These are phyloP conservation scores for Drosophila parvula DNA, from an alignment of 1,140 invertebrate species.

Conservation along the genomic window DNA sequence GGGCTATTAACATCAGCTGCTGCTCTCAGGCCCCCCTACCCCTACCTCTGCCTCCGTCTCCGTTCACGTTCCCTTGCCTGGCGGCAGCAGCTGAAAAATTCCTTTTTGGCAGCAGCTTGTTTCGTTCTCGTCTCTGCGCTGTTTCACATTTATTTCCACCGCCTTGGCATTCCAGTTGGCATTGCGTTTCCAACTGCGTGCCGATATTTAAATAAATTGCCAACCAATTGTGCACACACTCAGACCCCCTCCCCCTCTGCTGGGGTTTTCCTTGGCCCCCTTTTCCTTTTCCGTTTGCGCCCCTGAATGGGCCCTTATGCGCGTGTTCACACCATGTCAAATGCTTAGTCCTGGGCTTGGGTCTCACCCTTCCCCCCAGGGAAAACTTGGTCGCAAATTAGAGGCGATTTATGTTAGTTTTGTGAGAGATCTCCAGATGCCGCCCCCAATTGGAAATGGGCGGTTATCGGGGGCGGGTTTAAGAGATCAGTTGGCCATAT, in stretches of 20 bases:
- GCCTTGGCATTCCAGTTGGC: conserved; percentile 77
- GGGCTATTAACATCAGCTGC: conserved; percentile 82
- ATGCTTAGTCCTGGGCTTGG: conserved; percentile 48
- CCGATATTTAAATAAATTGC: conserved; percentile 82
- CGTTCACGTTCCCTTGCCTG: not conserved
- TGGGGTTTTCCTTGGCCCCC: conserved; percentile 33
- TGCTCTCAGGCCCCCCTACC: conserved; percentile 49
- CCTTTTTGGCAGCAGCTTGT: conserved; percentile 72
- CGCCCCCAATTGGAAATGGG: conserved; percentile 18
- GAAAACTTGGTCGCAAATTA: conserved; percentile 58
- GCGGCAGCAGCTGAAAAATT: conserved; percentile 76
- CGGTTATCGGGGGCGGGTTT: conserved; percentile 2
- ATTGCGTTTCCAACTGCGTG: conserved; percentile 77
- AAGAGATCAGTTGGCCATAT: conserved; percentile 24
- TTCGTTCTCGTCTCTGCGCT: conserved; percentile 43
- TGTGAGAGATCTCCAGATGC: conserved; percentile 30
- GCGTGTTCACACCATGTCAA: conserved; percentile 80
- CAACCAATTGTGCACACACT: conserved; percentile 77
- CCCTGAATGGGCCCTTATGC: conserved; percentile 64
- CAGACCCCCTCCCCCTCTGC: conserved; percentile 6
- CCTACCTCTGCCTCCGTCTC: conserved; percentile 13
- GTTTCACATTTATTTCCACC: conserved; percentile 57
- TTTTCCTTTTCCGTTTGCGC: not conserved
- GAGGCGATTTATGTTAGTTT: conserved; percentile 51
- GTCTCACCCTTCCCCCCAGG: not conserved